Conservation (phyloP, 2,888 invertebrate species). For the Ophioninae sp. region DNA sequence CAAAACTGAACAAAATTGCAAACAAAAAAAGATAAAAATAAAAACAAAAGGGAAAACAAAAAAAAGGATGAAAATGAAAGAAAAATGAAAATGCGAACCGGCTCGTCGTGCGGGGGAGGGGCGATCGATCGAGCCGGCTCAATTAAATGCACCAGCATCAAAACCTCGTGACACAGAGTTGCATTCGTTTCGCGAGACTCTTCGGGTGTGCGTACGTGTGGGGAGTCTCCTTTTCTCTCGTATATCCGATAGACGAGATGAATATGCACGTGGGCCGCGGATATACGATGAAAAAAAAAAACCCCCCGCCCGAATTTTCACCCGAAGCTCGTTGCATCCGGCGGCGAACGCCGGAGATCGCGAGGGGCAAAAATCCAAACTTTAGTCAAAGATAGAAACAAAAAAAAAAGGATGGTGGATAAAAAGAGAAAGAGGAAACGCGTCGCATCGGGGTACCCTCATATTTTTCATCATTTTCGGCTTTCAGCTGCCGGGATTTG, state of each 20-base stretch:
- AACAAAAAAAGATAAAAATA: too few relatives aligned
- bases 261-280: conserved; percentile 34
- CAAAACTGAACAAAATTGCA: too few relatives aligned
- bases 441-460: conserved; percentile 17
- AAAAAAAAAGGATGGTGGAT: too few relatives aligned
- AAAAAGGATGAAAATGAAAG: too few relatives aligned
- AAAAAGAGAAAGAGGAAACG: conserved; percentile 15
- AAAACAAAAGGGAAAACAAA: too few relatives aligned
- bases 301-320: conserved; percentile 52
- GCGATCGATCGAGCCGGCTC: conserved; percentile 5
- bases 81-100: background rate
- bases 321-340: conserved; percentile 29
- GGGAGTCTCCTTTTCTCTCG: background rate
- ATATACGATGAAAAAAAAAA: conserved; percentile 1
- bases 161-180: background rate
- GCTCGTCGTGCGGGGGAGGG: background rate
- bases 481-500: conserved; percentile 10
- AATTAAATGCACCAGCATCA: background rate
- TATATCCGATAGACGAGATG: conserved; percentile 24
- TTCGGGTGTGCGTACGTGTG: background rate
- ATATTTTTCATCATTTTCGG: conserved; percentile 29
- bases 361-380: conserved; percentile 10
- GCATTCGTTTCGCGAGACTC: background rate
- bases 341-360: conserved; percentile 13
- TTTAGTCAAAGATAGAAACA: too few relatives aligned